Percentiles rank a stretch among this genome's conserved stretches.
phyloP scores from a whole-genome alignment of 2,888 invertebrate species.

The Leptinotarsa tumamoca region DNA sequence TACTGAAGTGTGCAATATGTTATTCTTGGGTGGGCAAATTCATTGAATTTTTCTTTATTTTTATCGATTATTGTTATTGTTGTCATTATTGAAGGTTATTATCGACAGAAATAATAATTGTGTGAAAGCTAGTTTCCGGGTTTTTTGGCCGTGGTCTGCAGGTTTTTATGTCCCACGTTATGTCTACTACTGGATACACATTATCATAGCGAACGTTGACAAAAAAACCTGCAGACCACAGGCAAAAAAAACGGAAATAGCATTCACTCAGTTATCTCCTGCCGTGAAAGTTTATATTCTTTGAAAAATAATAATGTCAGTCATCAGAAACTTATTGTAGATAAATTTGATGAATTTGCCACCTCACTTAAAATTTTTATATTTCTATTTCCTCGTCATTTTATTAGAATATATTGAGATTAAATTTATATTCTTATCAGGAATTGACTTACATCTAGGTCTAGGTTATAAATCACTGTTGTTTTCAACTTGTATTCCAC shows the following conservation, averaged over 20 bases:
- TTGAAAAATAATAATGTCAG: too few relatives aligned
- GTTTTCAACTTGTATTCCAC: background rate
- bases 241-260: too few relatives aligned
- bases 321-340: too few relatives aligned
- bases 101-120: too few relatives aligned
- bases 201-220: too few relatives aligned
- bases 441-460: background rate
- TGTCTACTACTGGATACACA: too few relatives aligned
- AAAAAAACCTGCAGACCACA: too few relatives aligned
- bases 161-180: too few relatives aligned
- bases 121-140: too few relatives aligned
- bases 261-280: too few relatives aligned
- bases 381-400: background rate
- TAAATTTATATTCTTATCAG: slow-evolving; percentile 5
- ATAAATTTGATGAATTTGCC: background rate
- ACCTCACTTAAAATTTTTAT: background rate
- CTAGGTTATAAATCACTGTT: slow-evolving; percentile 2
- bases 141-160: too few relatives aligned
- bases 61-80: background rate
- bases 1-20: slow-evolving; percentile 1
- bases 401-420: slow-evolving; percentile 3
- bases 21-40: background rate
- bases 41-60: background rate
- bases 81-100: background rate
- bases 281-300: too few relatives aligned